Evolutionary conservation across 2,797 vertebrate genomes (phyloP), one percentile per base, ranked within the genome.

Genomic region (Alosa sapidissima): DNA sequence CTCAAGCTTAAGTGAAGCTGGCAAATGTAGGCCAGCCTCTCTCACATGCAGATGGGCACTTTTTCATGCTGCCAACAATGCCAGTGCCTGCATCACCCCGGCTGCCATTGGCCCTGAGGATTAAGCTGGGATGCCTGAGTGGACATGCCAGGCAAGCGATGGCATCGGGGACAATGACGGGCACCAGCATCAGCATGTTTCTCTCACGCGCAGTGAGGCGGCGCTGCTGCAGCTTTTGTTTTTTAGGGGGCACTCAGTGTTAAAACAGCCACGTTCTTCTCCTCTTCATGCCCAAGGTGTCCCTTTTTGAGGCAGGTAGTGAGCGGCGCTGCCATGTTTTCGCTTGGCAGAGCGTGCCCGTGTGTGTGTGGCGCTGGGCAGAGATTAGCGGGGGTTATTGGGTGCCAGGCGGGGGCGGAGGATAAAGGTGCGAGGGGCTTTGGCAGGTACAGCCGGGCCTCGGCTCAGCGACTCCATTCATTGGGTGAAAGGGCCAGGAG

Each of bases 371-470:
- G 41, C 41, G 41, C 41, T 75, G 84, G 84, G 84, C 75, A 83
- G 65, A 36, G 87, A 88, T 87, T 87, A 85, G 54, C 86, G 84
- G 90, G 68, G 89, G 85, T 87, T 36, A 58, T 82, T 91, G 86
- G 87, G 86, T 65, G 72, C 78, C 7, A 82, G 36, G 85, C 85
- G 87, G 88, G 75, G 88, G 86, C 58, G 33, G 51, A 81, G 81
- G 84, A 89, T 82, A 86, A 88, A 87, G 89, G 88, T 89, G 86
- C 49, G 82, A 87, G 86, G 81, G 84, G 83, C 83, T 89, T 87
- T 89, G 89, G 86, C 86, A 83, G 78, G 24, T 81, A 54, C 83
- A 82, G 54, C 82, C 82, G 82, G 7, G 41, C 60, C 83, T 41
- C 82, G 81, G 82, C 83, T 85, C 82, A 62, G 75, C 85, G 83